Evolutionary conservation across 2,113 vertebrate species (phyloP).

Genomic region (Nibea coibor): DNA sequence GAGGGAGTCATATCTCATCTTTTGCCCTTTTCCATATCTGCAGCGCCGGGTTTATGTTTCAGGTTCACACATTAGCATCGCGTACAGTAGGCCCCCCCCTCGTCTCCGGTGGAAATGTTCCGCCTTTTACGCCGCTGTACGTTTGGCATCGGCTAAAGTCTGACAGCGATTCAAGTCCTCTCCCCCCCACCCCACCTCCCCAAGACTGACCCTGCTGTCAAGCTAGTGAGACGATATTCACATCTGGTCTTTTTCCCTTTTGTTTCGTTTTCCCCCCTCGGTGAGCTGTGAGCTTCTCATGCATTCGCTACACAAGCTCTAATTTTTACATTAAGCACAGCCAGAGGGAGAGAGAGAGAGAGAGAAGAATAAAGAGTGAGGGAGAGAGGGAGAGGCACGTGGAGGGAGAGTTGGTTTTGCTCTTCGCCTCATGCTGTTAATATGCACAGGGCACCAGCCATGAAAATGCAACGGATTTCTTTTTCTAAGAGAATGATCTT

Average conservation of each 20-base stretch:
- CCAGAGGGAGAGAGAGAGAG: constrained; percentile 24
- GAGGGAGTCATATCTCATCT: constrained; percentile 15
- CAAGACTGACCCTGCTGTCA: constrained; percentile 51
- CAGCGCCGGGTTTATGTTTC: background rate
- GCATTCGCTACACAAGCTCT: constrained; percentile 32
- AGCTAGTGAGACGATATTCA: constrained; percentile 24
- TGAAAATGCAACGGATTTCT: constrained; percentile 53
- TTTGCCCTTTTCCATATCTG: constrained; percentile 23
- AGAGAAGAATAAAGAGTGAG: background rate
- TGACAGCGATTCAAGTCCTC: constrained; percentile 36
- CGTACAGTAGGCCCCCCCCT: background rate
- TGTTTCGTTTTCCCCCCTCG: background rate
- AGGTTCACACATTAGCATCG: background rate
- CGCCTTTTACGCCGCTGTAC: constrained; percentile 13
- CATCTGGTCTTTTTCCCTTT: constrained; percentile 3
- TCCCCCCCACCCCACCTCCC: background rate
- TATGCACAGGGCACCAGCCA: constrained; percentile 43
- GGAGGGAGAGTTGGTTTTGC: constrained; percentile 35
- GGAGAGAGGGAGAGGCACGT: background rate
- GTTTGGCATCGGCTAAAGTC: constrained; percentile 42
- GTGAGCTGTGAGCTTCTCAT: constrained; percentile 3
- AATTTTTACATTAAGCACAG: constrained; percentile 33
- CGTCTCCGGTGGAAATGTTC: background rate
- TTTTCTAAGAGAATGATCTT: constrained; percentile 62
- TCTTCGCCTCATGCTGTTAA: constrained; percentile 51